Conservation (phyloP, 2,888 invertebrate genomes). For the Tenthredo scrophulariae region DNA sequence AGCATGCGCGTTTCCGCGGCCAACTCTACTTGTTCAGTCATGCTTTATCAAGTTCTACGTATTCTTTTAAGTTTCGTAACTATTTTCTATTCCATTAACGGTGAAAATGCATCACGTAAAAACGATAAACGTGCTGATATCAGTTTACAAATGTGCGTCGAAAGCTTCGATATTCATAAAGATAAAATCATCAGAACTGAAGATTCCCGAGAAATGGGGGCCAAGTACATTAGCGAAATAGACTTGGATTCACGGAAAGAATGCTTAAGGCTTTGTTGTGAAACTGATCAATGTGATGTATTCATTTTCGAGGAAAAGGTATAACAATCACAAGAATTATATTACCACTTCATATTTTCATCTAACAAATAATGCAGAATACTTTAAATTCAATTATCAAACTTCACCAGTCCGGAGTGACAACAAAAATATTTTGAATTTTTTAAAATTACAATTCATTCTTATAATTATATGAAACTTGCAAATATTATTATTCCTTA, state of each 20-base stretch:
- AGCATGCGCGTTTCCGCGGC: constrained; percentile 59
- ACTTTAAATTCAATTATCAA: not conserved
- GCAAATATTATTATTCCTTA: not conserved
- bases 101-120: constrained; percentile 64
- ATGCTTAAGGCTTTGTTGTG: constrained; percentile 92
- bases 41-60: constrained; percentile 67
- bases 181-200: constrained; percentile 95
- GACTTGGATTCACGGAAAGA: constrained; percentile 90
- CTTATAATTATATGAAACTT: not conserved
- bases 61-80: constrained; percentile 67
- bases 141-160: constrained; percentile 85
- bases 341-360: not conserved
- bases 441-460: not conserved
- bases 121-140: constrained; percentile 78
- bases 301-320: constrained; percentile 96
- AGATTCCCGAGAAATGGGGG: constrained; percentile 93
- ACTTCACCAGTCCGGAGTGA: not conserved
- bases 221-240: constrained; percentile 91
- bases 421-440: not conserved
- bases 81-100: constrained; percentile 64
- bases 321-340: constrained; percentile 55
- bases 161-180: constrained; percentile 91
- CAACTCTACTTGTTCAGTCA: constrained; percentile 58
- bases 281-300: constrained; percentile 92
- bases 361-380: constrained; percentile 35